Conservation (phyloP, 2,888 invertebrate species). For the Rutpela maculata region DNA sequence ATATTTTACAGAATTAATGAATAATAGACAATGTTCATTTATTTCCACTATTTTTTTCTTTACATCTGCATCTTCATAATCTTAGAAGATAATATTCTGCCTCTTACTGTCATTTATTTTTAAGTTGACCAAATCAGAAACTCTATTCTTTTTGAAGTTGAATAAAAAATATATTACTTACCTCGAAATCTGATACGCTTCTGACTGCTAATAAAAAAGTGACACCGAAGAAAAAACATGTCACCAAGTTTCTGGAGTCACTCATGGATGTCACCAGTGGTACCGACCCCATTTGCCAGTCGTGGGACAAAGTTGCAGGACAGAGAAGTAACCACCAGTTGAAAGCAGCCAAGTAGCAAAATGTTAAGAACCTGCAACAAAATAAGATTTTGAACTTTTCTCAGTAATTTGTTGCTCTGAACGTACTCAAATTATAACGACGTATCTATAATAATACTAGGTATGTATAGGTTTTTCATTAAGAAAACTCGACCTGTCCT, state of each 20-base stretch:
- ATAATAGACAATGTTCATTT: too few relatives aligned
- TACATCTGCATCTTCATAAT: too few relatives aligned
- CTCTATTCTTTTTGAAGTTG: neutral
- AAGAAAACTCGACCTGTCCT: too few relatives aligned
- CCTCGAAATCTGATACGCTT: conserved; percentile 82
- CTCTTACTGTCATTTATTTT: too few relatives aligned
- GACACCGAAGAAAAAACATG: conserved; percentile 81
- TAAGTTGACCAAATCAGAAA: neutral
- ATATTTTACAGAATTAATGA: too few relatives aligned
- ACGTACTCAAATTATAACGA: too few relatives aligned
- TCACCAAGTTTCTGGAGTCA: conserved; percentile 85
- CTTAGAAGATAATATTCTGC: too few relatives aligned
- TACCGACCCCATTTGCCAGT: conserved; percentile 94
- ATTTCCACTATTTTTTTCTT: too few relatives aligned
- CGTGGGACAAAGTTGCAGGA: conserved; percentile 87
- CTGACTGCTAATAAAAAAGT: conserved; percentile 79
- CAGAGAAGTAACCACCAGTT: conserved; percentile 90
- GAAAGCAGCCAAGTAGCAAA: conserved; percentile 87
- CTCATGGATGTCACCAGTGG: conserved; percentile 83
- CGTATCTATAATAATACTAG: neutral
- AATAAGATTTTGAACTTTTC: conserved; percentile 17
- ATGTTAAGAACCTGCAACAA: conserved; percentile 84
- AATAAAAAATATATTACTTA: conserved; percentile 66
- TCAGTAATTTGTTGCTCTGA: neutral
- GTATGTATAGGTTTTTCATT: too few relatives aligned